These are phyloP conservation scores for Manduca sexta DNA, from an alignment of 1,140 invertebrate genomes.

Conservation along the genomic window DNA sequence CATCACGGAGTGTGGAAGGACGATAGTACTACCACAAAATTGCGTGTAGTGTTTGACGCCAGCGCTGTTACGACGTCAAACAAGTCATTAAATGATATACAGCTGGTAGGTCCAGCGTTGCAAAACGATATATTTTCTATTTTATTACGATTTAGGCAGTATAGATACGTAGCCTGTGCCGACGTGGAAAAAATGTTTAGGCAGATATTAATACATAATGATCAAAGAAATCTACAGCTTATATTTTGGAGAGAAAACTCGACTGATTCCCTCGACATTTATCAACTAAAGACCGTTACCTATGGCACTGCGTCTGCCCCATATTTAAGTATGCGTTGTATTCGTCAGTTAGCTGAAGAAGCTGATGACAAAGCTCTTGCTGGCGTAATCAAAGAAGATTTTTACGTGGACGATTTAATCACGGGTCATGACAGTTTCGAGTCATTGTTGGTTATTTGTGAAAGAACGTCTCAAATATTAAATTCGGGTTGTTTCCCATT, in stretches of 20 bases:
- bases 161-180: slow-evolving; percentile 13
- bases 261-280: not conserved
- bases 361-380: slow-evolving; percentile 12
- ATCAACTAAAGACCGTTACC: slow-evolving; percentile 5
- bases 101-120: slow-evolving; percentile 4
- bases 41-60: slow-evolving; percentile 17
- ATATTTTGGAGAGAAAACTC: slow-evolving; percentile 4
- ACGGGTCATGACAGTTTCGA: slow-evolving; percentile 9
- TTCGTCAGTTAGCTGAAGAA: slow-evolving; percentile 3
- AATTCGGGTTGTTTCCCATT: slow-evolving; percentile 21
- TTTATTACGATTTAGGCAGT: slow-evolving; percentile 9
- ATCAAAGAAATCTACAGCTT: slow-evolving; percentile 6
- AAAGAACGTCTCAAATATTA: slow-evolving; percentile 22
- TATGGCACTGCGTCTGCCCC: slow-evolving; percentile 10
- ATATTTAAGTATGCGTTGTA: slow-evolving; percentile 4
- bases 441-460: slow-evolving; percentile 15
- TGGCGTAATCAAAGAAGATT: slow-evolving; percentile 31
- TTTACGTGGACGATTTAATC: slow-evolving; percentile 69
- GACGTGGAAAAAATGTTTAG: slow-evolving; percentile 56
- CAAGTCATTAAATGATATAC: slow-evolving; percentile 19
- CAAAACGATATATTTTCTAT: slow-evolving; percentile 15
- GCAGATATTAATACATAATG: slow-evolving; percentile 25
- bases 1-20: slow-evolving; percentile 15
- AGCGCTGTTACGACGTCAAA: slow-evolving; percentile 3
- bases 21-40: slow-evolving; percentile 12